These are phyloP conservation scores for Orthonyx spaldingii DNA, from an alignment of 2,113 vertebrate genomes.

Conservation along the genomic window DNA sequence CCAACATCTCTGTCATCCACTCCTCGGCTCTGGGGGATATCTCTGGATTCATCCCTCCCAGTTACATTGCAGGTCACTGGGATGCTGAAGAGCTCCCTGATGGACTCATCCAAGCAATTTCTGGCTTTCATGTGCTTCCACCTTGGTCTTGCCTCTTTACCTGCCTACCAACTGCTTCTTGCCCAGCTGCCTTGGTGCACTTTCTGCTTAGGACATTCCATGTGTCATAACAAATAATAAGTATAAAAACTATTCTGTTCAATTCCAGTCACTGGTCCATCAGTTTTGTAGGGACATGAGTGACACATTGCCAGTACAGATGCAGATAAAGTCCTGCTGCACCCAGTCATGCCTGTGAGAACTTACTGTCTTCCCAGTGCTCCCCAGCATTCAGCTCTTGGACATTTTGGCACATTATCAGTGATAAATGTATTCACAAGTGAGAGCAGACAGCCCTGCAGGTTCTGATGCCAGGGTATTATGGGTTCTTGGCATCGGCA, in stretches of 20 bases:
- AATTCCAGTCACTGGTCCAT: background rate
- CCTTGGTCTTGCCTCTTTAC: background rate
- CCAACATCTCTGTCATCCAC: background rate
- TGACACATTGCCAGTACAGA: background rate
- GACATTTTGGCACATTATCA: background rate
- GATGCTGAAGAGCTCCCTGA: background rate
- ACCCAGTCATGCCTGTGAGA: background rate
- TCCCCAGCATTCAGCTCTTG: background rate
- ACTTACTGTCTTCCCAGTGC: background rate
- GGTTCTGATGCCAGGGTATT: background rate
- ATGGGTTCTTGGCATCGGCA: background rate
- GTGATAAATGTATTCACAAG: background rate
- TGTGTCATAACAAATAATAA: background rate
- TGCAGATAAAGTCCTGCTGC: background rate
- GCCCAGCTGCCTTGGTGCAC: background rate
- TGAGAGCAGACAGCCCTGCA: conserved; percentile 9
- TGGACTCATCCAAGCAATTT: background rate
- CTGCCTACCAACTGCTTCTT: background rate
- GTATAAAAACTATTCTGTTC: background rate
- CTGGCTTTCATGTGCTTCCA: background rate
- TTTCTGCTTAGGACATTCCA: background rate
- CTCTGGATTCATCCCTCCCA: background rate
- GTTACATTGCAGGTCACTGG: background rate
- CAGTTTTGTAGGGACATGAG: background rate
- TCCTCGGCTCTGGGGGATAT: background rate